A percentile compares a stretch with the other conserved stretches of the same genome.
Conservation (phyloP, 2,113 vertebrate species). For the Oceanodroma tethys region DNA sequence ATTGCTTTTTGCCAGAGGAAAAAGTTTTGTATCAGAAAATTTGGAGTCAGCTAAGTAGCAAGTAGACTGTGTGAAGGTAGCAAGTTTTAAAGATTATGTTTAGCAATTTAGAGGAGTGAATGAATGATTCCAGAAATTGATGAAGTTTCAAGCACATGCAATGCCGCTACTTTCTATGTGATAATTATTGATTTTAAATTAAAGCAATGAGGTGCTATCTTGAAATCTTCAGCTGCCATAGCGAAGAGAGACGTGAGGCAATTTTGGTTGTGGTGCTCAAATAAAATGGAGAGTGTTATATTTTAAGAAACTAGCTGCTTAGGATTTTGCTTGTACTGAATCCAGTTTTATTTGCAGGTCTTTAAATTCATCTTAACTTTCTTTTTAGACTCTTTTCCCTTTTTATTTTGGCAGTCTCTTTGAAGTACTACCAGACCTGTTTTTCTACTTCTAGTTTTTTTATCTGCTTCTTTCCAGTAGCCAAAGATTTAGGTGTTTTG, state of each 20-base stretch:
- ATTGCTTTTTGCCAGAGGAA: not conserved
- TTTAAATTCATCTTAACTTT: not conserved
- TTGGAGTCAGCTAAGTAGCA: not conserved
- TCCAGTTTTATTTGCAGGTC: not conserved
- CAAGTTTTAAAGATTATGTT: not conserved
- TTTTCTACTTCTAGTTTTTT: slow-evolving; percentile 69
- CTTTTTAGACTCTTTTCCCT: slow-evolving; percentile 16
- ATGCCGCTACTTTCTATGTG: not conserved
- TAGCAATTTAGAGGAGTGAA: not conserved
- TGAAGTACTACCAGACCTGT: slow-evolving; percentile 69
- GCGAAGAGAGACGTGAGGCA: not conserved
- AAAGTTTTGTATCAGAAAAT: not conserved
- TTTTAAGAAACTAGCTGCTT: not conserved
- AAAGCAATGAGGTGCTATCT: not conserved
- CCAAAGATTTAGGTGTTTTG: slow-evolving; percentile 80
- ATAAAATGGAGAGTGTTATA: not conserved
- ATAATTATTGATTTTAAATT: not conserved
- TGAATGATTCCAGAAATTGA: not conserved
- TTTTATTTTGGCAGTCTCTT: slow-evolving; percentile 59
- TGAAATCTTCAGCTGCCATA: not conserved
- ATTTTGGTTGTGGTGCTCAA: not conserved
- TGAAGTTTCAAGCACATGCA: not conserved
- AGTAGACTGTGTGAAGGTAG: not conserved
- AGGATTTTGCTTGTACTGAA: not conserved
- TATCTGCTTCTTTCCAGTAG: slow-evolving; percentile 79